phyloP scores from a whole-genome alignment of 92 coral and sea anemone genomes.

The Ricordea florida region DNA sequence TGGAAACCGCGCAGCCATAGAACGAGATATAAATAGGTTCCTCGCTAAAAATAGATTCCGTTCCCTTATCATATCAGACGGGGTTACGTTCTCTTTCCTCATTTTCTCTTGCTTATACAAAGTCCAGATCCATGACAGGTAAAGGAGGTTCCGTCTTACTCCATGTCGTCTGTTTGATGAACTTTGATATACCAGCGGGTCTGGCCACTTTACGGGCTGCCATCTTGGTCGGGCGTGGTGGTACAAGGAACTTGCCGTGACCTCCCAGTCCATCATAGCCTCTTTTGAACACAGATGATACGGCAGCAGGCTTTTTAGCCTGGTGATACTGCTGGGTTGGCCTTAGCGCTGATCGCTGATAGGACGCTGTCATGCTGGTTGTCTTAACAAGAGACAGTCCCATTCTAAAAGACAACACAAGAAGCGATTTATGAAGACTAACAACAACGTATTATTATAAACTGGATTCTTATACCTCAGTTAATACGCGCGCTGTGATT shows the following conservation, averaged over 20 bases:
- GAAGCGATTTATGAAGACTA: background rate
- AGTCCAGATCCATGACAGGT: slow-evolving; percentile 55
- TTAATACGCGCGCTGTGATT: background rate
- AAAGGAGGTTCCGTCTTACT: slow-evolving; percentile 52
- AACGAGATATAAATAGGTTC: no score
- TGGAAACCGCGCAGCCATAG: no score
- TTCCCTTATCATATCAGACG: no score
- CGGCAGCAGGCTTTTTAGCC: slow-evolving; percentile 1
- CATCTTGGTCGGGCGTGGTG: slow-evolving; percentile 36
- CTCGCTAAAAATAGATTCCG: no score
- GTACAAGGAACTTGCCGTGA: slow-evolving; percentile 56
- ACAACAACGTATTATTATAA: background rate
- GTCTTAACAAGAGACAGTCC: slow-evolving; percentile 69
- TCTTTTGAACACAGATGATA: slow-evolving; percentile 38
- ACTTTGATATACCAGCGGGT: slow-evolving; percentile 63
- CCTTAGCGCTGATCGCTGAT: background rate
- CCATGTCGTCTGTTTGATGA: slow-evolving; percentile 38
- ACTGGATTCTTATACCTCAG: background rate
- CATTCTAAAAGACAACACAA: slow-evolving; percentile 27
- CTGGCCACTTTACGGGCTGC: slow-evolving; percentile 58
- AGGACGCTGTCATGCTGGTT: slow-evolving; percentile 27
- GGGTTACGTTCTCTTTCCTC: no score
- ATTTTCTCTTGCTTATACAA: no score
- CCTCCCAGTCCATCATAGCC: slow-evolving; percentile 79
- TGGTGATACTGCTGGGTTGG: slow-evolving; percentile 4